These are phyloP conservation scores for Sebastes schlegelii DNA, from an alignment of 2,113 vertebrate genomes.

Conservation along the genomic window DNA sequence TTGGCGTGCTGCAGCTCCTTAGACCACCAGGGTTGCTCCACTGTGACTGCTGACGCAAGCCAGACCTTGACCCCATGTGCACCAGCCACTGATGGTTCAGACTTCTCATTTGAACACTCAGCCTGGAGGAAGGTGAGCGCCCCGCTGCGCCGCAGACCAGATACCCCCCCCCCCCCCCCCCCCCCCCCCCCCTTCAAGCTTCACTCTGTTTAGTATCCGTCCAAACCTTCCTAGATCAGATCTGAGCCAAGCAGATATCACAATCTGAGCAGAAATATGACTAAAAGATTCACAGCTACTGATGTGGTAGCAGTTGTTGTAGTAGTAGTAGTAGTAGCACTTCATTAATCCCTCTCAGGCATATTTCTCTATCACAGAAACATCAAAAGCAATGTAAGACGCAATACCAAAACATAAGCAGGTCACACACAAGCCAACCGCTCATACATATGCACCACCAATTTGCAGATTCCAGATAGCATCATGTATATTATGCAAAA, in stretches of 20 bases:
- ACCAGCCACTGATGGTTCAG: constrained; percentile 47
- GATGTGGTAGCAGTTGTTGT: constrained; percentile 3
- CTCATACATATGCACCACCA: constrained; percentile 44
- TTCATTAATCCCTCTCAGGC: constrained; percentile 34
- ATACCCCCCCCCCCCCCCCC: constrained; percentile 2
- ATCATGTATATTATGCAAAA: not conserved
- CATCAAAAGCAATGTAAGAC: constrained; percentile 52
- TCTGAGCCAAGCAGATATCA: constrained; percentile 20
- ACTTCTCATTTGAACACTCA: constrained; percentile 50
- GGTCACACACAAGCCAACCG: constrained; percentile 51
- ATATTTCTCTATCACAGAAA: constrained; percentile 37
- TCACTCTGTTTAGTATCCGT: constrained; percentile 27
- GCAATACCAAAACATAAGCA: constrained; percentile 55
- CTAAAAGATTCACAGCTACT: constrained; percentile 14
- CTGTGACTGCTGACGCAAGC: constrained; percentile 63
- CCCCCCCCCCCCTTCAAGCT: constrained; percentile 11
- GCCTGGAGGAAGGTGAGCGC: constrained; percentile 58
- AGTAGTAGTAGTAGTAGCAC: not conserved
- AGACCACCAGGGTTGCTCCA: constrained; percentile 55
- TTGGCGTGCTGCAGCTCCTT: constrained; percentile 29
- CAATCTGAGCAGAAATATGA: constrained; percentile 24
- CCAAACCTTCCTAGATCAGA: constrained; percentile 34
- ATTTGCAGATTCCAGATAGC: constrained; percentile 39
- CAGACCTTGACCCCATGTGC: constrained; percentile 65
- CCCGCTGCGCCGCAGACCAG: constrained; percentile 47